These are phyloP conservation scores for Semnornis frantzii DNA, from an alignment of 2,113 vertebrate genomes.

Conservation along the genomic window DNA sequence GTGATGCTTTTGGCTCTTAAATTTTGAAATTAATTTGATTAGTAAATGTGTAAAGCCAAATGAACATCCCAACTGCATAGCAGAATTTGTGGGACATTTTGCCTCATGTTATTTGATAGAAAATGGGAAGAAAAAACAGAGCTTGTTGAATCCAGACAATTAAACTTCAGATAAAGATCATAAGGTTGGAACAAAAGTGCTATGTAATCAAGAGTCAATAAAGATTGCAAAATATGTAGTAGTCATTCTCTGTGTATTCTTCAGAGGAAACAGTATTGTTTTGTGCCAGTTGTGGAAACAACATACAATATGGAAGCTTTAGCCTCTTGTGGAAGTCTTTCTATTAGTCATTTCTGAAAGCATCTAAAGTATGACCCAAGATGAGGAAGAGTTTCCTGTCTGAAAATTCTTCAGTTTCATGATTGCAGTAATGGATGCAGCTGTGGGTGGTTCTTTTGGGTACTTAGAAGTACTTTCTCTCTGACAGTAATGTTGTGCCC, in stretches of 20 bases:
- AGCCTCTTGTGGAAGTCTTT: neutral
- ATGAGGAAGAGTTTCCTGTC: neutral
- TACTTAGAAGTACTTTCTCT: neutral
- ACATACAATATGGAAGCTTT: neutral
- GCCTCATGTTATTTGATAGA: neutral
- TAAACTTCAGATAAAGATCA: neutral
- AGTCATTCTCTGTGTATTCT: neutral
- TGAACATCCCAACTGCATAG: neutral
- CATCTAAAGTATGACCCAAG: neutral
- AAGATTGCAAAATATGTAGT: neutral
- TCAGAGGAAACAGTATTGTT: neutral
- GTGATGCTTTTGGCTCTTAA: neutral
- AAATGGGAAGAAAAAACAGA: neutral
- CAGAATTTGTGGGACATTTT: neutral
- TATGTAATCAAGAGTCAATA: neutral
- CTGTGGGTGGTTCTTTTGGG: neutral
- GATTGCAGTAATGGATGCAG: neutral
- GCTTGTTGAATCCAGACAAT: neutral
- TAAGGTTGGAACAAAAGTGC: neutral
- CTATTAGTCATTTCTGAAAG: neutral
- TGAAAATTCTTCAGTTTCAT: neutral
- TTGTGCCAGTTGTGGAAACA: neutral
- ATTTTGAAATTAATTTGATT: neutral
- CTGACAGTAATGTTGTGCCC: neutral
- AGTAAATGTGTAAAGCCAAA: neutral